A percentile compares a stretch with the other conserved stretches of the same genome.
Evolutionary conservation across 2,888 invertebrate species (phyloP).

Genomic region (Alentia gelatinosa): DNA sequence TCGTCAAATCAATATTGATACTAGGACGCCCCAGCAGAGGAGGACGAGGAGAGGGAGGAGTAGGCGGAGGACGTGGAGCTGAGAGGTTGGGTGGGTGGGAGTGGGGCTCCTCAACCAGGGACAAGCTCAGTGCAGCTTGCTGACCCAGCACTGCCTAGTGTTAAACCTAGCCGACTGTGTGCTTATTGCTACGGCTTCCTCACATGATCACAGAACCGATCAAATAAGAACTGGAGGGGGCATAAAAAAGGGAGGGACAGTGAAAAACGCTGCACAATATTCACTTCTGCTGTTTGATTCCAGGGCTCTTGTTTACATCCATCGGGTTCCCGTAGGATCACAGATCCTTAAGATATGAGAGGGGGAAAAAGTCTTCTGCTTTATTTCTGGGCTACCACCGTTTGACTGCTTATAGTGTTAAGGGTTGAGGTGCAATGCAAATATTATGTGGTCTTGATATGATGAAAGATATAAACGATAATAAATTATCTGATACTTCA

Average conservation of each 20-base stretch:
- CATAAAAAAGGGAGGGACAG: background rate
- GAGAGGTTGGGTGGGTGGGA: background rate
- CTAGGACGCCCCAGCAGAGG: too few relatives aligned
- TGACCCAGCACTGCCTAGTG: background rate
- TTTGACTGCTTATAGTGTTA: too few relatives aligned
- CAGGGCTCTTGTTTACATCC: background rate
- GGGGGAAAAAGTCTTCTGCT: too few relatives aligned
- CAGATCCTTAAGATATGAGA: background rate
- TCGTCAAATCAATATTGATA: slow-evolving; percentile 26
- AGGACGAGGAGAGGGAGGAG: too few relatives aligned
- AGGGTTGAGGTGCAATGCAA: too few relatives aligned
- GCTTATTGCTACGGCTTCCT: background rate
- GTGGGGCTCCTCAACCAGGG: background rate
- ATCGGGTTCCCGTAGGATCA: background rate
- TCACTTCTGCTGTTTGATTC: background rate
- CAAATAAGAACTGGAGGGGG: background rate
- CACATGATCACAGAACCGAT: background rate
- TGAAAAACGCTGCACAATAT: too few relatives aligned
- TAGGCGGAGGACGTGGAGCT: background rate
- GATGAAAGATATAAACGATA: too few relatives aligned
- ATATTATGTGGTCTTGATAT: too few relatives aligned
- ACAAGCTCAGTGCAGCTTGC: background rate
- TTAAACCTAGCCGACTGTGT: background rate
- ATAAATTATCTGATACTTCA: too few relatives aligned
- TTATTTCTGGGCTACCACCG: too few relatives aligned